Conservation (phyloP, 23 tunicate genomes). For the Ciona savignyi region DNA sequence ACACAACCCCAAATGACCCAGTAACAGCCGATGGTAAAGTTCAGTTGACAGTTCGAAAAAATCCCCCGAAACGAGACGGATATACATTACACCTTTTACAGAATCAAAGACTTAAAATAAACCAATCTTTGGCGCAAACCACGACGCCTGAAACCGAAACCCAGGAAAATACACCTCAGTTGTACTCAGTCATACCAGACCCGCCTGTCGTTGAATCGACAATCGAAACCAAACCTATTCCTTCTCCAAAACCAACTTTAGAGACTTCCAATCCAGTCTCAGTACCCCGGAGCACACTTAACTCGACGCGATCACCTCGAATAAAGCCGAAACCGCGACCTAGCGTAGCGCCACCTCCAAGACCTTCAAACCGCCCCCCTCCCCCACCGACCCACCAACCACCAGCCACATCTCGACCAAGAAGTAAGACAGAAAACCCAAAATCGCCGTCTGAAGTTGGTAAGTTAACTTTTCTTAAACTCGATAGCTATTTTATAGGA, state of each 20-base stretch:
- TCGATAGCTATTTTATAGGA: no score
- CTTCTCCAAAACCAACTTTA: background rate
- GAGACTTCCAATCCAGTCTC: background rate
- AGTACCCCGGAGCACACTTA: background rate
- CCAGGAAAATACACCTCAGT: background rate
- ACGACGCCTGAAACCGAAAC: no score
- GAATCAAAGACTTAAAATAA: background rate
- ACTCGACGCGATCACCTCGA: background rate
- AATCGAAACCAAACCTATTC: background rate
- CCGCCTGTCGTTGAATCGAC: background rate
- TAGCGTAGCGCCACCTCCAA: background rate
- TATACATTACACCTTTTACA: background rate
- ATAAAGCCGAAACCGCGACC: background rate
- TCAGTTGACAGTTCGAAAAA: background rate
- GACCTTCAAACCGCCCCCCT: background rate
- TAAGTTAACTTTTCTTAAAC: no score
- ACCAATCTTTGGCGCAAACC: background rate
- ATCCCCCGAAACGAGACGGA: background rate
- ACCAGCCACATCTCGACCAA: no score
- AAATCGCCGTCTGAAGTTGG: no score
- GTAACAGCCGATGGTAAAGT: background rate
- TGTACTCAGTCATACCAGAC: background rate
- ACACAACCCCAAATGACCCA: no score
- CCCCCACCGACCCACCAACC: background rate
- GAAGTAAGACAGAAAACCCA: no score